Conservation (phyloP, 2,888 invertebrate genomes). For the Acanthoscelides obtectus region DNA sequence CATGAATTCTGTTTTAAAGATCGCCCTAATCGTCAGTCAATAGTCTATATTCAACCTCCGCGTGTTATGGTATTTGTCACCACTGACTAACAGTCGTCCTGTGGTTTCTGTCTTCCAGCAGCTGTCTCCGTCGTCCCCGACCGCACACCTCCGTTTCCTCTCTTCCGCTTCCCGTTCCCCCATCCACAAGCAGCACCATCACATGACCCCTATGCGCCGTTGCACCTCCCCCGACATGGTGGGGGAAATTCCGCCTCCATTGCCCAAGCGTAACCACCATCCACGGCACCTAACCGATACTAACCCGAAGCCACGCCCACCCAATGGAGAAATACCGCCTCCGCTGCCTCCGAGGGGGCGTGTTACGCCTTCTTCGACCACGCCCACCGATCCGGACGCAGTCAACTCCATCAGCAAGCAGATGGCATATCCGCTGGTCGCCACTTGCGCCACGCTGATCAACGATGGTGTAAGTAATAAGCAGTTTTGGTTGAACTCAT, state of each 20-base stretch:
- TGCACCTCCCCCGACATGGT: conserved; percentile 26
- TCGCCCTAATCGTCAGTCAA: too few species aligned
- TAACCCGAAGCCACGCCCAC: not conserved
- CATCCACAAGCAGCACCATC: conserved; percentile 23
- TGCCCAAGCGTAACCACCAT: conserved; percentile 51
- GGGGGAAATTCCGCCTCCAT: conserved; percentile 49
- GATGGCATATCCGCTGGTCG: conserved; percentile 61
- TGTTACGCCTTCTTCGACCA: conserved; percentile 29
- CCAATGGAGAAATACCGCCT: conserved; percentile 35
- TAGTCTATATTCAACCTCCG: not conserved
- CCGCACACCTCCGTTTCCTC: conserved; percentile 19
- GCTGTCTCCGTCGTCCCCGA: conserved; percentile 35
- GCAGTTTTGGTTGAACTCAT: not conserved
- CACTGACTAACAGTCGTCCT: not conserved
- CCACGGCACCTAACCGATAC: conserved; percentile 8
- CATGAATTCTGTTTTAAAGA: too few species aligned
- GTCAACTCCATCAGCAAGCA: conserved; percentile 61
- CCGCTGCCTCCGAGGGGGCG: conserved; percentile 57
- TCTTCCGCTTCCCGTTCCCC: conserved; percentile 11
- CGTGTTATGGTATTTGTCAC: not conserved
- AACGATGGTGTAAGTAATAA: conserved; percentile 50
- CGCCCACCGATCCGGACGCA: conserved; percentile 42
- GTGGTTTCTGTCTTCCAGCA: conserved; percentile 43
- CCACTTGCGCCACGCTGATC: conserved; percentile 49
- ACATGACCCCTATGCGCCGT: conserved; percentile 26